Evolutionary conservation across 2,797 vertebrate genomes (phyloP), one percentile per base, ranked within the genome.

Genomic region (Lacerta bilineata): DNA sequence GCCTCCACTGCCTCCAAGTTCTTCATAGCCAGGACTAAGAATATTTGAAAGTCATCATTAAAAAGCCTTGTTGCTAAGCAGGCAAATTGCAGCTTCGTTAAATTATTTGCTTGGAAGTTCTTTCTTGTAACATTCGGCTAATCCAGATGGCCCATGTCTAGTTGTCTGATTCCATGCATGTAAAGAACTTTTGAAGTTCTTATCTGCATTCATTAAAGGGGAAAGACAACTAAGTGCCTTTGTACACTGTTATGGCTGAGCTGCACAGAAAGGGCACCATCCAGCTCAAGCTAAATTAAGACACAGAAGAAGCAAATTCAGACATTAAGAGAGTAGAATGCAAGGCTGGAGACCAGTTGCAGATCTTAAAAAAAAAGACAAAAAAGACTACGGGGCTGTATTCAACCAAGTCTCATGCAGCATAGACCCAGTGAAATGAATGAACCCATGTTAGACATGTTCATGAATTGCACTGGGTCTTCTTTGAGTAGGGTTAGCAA

Each of bases 71-170:
- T 76, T 81, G 61, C 46, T 69, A n/a, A 76, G 71, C 71, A 76
- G 18, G 79, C 27, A 43, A 86, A 68, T 81, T 68, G 80, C 41
- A 76, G 77, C 69, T 85, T 81, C 25, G 66, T 68, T 71, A 85
- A 75, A 77, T 23, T 82, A 86, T 86, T 85, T 89, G 78, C 33
- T 55, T n/a, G 8, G 33, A 83, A 77, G 25, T 76, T 81, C 72
- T 76, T 50, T 69, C 36, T 82, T 39, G 29, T 46, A 66, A 39
- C 64, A 41, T 85, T 75, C 59, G 36, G 61, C 80, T 83, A 55
- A 55, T 81, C 78, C 71, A 89, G 78, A 86, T 86, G 84, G 71
- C 33, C 27, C n/a, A 43, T 68, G 59, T 69, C 84, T 81, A 64
- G 59, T 36, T 72, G 55, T 55, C 77, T 29, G 39, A 55, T 68